Base-by-base conservation (phyloP, 2,888 invertebrate species). In the Exephanes ischioxanthus region DNA sequence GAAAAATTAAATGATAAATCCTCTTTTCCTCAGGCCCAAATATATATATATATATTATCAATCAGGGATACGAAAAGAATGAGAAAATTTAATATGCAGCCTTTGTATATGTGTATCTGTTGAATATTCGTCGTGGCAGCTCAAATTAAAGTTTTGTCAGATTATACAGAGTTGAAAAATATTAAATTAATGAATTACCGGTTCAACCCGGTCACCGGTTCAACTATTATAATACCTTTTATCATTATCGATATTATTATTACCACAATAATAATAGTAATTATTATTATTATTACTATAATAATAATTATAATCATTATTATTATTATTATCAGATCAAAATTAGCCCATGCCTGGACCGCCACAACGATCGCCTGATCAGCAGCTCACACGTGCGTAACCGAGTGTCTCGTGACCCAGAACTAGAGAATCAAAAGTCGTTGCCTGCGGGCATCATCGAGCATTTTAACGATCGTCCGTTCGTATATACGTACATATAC, bases 381-480 rank as follows among this genome's bases (percentile, higher is more conserved):
- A 33, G 30, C 48, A 11, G 41, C 45, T 33, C 84, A 48, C 84
- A 85, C 71, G 81, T 85, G 86, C 85, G 82, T 85, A 77, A 78
- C 81, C 77, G 75, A 77, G 76, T 41, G 41, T 79, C 86, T 79
- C 79, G 75, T 86, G 86, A 86, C 86, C 86, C 86, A 84, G 73
- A 84, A 86, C 72, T 81, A 83, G 79, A 76, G 70, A 79, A 83
- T 79, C 77, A 78, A 86, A 86, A 86, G 82, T 85, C 81, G 72
- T 81, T 78, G 45, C 84, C 63, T 55, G 80, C 51, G 67, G 87
- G 71, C 75, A 82, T 83, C 61, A 30, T 61, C 61, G 30, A 30
- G 61, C 61, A 26, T 61, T 61, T 61, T 61, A 48, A 76, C 45
- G 37, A 63, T 76, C 76, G n/a, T 16, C 26, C n/a, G 53, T 67